Evolutionary conservation across 2,888 invertebrate genomes (phyloP), one percentile per base, ranked within the genome.

Genomic region (Zaprionus lineosus): DNA sequence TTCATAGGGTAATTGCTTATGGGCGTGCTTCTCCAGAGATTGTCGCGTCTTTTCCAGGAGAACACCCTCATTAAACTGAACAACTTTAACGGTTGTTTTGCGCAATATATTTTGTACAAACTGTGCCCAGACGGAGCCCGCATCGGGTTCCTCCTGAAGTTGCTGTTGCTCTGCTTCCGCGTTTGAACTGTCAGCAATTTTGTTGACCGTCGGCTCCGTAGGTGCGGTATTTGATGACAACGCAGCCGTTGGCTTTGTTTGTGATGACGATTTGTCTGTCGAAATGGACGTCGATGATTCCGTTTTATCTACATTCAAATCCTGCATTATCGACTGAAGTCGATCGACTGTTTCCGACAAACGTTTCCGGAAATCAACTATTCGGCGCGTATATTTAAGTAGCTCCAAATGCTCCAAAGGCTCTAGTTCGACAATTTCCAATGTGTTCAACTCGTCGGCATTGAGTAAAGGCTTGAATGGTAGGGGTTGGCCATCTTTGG

Each of bases 1-100:
- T 59, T 94, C 92, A 88, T 93, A 95, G 84, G 93, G 93, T 31
- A 91, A 88, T 8, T 93, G 92, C 62, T 91, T 90, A 84, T 93
- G 93, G 4, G 91, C 91, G 51, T 93, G 92, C 86, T 91, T 91
- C 48, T 92, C 92, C 69, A 94, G 93, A 56, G 91, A 92, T 52
- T 73, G 72, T 12, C 87, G 91, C 58, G 96, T 93, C 76, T 93
- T 93, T 77, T 95, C 94, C 19, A 95, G 87, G 90, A 96, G 91
- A 31, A 91, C 90, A 78, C 94, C 94, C 2, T 94, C 94, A 86
- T 96, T 94, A 84, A 95, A 95, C 70, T 89, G 88, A 0, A 91
- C 87, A 68, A 92, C 92, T 1, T 90, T 88, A 57, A 91, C 89
- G 89, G 91, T 62, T 21, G 90, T 91, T 36, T 87, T 88, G 24